A percentile compares a stretch with the other conserved stretches of the same genome.
Conservation (phyloP, 92 coral and sea anemone genomes). For the Ricordea florida region DNA sequence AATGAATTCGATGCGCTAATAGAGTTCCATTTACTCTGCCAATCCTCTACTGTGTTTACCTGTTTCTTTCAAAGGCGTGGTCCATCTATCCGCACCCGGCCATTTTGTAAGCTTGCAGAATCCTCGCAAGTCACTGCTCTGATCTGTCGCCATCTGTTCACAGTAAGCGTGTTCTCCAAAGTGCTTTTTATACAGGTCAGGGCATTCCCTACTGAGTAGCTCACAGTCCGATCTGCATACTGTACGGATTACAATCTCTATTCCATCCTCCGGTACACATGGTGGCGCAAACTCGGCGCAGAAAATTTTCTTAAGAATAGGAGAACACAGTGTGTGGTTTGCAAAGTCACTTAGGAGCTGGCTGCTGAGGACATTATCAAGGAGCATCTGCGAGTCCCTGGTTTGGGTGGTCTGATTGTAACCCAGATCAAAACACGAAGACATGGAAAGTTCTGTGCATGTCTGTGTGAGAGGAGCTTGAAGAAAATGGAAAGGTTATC, state of each 20-base stretch:
- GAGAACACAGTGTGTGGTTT: constrained; percentile 43
- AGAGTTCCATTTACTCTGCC: too few relatives aligned
- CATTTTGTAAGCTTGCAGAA: constrained; percentile 57
- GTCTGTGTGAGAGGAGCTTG: constrained; percentile 52
- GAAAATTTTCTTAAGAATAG: constrained; percentile 42
- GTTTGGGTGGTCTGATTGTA: constrained; percentile 52
- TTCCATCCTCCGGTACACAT: constrained; percentile 59
- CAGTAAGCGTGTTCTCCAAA: constrained; percentile 39
- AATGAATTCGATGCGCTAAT: too few relatives aligned
- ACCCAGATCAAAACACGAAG: constrained; percentile 56
- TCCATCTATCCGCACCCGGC: constrained; percentile 73
- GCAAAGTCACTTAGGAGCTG: constrained; percentile 2
- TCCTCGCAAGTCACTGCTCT: constrained; percentile 31
- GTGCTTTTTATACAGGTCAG: background rate
- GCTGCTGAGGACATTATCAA: constrained; percentile 15
- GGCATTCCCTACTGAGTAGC: constrained; percentile 43
- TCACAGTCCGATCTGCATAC: constrained; percentile 68
- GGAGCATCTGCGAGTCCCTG: background rate
- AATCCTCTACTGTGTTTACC: background rate
- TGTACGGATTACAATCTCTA: constrained; percentile 45
- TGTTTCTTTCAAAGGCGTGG: constrained; percentile 1
- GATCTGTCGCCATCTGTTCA: constrained; percentile 45
- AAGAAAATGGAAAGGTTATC: background rate
- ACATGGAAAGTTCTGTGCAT: constrained; percentile 51
- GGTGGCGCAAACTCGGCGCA: constrained; percentile 76